A percentile compares a stretch with the other conserved stretches of the same genome.
phyloP scores from a whole-genome alignment of 2,888 invertebrate genomes.

The Cryptus armator region DNA sequence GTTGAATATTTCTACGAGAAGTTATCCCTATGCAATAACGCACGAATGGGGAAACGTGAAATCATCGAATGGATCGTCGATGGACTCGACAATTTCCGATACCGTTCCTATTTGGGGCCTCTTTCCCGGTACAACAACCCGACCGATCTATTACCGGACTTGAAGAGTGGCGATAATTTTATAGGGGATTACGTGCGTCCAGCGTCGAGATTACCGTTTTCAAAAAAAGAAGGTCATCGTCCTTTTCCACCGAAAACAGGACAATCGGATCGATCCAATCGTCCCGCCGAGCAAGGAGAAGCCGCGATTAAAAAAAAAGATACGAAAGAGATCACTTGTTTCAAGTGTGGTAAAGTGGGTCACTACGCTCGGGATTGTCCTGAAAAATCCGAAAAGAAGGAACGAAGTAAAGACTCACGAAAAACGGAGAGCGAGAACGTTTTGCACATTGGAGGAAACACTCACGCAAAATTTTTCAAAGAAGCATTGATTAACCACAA shows the following conservation, averaged over 20 bases:
- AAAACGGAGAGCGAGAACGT: constrained; percentile 11
- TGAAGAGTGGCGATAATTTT: constrained; percentile 46
- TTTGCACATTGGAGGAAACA: constrained; percentile 37
- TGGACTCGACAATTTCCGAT: constrained; percentile 62
- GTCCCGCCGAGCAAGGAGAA: background rate
- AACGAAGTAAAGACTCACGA: constrained; percentile 1
- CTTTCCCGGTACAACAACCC: constrained; percentile 64
- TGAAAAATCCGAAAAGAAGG: constrained; percentile 22
- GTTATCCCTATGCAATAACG: constrained; percentile 68
- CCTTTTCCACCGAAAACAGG: constrained; percentile 7
- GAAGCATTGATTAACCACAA: constrained; percentile 19
- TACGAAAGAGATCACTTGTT: constrained; percentile 17
- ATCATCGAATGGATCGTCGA: constrained; percentile 70
- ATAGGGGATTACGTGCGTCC: constrained; percentile 28
- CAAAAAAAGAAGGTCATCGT: constrained; percentile 13
- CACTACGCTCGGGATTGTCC: constrained; percentile 34
- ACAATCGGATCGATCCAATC: constrained; percentile 3
- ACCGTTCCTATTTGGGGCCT: constrained; percentile 68
- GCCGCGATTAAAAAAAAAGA: background rate
- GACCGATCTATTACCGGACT: constrained; percentile 32
- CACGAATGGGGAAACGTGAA: constrained; percentile 67
- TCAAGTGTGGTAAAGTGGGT: constrained; percentile 39
- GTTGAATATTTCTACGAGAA: constrained; percentile 72
- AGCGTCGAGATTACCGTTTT: constrained; percentile 17
- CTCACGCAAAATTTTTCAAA: constrained; percentile 44